Conservation (phyloP, 2,888 invertebrate species). For the Cybosia mesomella region DNA sequence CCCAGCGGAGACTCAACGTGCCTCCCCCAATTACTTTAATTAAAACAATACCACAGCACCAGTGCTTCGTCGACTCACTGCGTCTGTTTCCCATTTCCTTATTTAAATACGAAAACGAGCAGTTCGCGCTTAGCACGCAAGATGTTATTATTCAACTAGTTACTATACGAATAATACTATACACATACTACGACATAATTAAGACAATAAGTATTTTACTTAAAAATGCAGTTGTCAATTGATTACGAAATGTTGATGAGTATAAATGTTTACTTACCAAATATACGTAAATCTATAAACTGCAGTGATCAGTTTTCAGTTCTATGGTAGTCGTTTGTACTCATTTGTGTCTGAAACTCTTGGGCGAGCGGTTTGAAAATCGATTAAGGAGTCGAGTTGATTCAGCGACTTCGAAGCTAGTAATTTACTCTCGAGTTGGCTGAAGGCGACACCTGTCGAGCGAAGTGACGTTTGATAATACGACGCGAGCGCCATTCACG, state of each 20-base stretch:
- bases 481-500: conserved; percentile 82
- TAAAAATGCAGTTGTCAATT: not conserved
- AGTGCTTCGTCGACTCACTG: conserved; percentile 84
- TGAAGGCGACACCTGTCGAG: conserved; percentile 86
- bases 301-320: conserved; percentile 44
- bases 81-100: conserved; percentile 86
- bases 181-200: conserved; percentile 28
- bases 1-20: conserved; percentile 81
- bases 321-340: conserved; percentile 62
- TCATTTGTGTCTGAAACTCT: conserved; percentile 65
- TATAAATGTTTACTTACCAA: conserved; percentile 21
- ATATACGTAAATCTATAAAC: conserved; percentile 44
- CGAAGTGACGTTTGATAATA: conserved; percentile 85
- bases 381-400: conserved; percentile 82
- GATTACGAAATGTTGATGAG: not conserved
- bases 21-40: conserved; percentile 87
- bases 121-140: conserved; percentile 80
- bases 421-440: conserved; percentile 86
- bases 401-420: conserved; percentile 84
- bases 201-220: not conserved
- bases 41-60: conserved; percentile 86
- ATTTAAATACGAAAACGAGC: conserved; percentile 87
- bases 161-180: conserved; percentile 61
- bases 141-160: conserved; percentile 77
- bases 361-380: conserved; percentile 77